Evolutionary conservation across 2,113 vertebrate species (phyloP), one percentile per base, ranked within the genome.

Genomic region (Psephotus haematonotus): DNA sequence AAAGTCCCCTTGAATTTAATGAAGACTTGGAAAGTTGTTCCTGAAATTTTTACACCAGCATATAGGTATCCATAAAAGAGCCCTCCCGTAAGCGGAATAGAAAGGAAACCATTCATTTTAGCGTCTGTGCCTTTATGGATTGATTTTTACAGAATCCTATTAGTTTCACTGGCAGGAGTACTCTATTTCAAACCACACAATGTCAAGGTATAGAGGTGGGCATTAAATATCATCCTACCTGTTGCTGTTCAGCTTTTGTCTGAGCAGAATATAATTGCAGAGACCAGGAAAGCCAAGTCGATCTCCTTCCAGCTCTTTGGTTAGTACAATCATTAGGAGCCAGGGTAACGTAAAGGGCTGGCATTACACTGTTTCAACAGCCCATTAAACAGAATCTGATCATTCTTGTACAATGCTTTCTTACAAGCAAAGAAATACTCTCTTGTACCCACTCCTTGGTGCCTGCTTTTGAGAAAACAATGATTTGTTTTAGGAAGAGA

Each of bases 71-170:
- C 47, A 31, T 85, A 79, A 93, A 93, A 88, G 93, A 93, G 71
- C 84, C 82, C 44, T 91, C 75, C 88, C 1, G 3, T 82, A 91
- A 90, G 68, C 1, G n/a, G 82, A 82, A 79, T 27, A 53, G 88
- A 85, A 69, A 88, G 88, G 91, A 91, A 95, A 78, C 80, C 46
- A 92, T 95, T 97, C 80, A 78, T 95, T 95, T 89, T 28, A 59
- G 65, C 0, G 4, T 89, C 93, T 71, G 59, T 64, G 52, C 80
- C 6, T 86, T 93, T 95, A 89, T 82, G 89, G 91, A 93, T 93
- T 96, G 86, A 88, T 94, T 93, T 95, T 86, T 88, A 74, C 60
- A 82, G 71, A 88, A 92, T 92, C 85, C 85, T 83, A 28, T 94
- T 94, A 92, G 90, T 94, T 94, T 96, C 85, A 69, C 85, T 83